These are phyloP conservation scores for Ammodramus savannarum DNA, from an alignment of 2,113 vertebrate species.

Conservation along the genomic window DNA sequence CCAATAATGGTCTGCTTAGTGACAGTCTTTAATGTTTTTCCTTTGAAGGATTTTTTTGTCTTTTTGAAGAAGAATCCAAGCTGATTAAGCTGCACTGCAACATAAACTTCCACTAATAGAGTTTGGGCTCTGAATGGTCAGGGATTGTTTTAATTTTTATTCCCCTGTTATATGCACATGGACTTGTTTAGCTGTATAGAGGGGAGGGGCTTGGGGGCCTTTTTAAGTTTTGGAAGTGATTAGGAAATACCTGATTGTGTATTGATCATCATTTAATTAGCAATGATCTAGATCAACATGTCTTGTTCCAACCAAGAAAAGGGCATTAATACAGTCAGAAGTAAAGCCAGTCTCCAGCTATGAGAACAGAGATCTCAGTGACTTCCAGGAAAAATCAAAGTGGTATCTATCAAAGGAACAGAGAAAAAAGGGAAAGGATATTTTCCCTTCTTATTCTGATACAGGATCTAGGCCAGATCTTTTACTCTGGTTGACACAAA, in stretches of 20 bases:
- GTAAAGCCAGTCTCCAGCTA: background rate
- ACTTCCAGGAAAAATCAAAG: background rate
- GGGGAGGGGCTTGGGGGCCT: fast-evolving
- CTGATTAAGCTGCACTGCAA: background rate
- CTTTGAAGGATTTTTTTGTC: background rate
- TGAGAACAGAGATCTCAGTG: background rate
- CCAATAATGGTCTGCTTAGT: background rate
- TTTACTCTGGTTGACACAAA: background rate
- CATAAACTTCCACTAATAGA: background rate
- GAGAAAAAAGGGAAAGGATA: background rate
- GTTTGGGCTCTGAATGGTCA: background rate
- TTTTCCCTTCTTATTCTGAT: background rate
- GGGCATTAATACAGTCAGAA: background rate
- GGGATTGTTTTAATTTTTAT: background rate
- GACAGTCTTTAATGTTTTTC: background rate
- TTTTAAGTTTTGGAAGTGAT: background rate
- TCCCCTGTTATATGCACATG: background rate
- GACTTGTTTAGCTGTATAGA: background rate
- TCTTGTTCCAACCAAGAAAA: background rate
- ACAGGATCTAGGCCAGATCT: background rate
- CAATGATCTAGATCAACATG: background rate
- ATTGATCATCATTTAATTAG: background rate
- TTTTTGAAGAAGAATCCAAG: background rate
- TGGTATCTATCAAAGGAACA: background rate
- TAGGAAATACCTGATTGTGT: background rate